Evolutionary conservation across 1,140 invertebrate species (phyloP), one percentile per base, ranked within the genome.

Genomic region (Drosophila sp.): DNA sequence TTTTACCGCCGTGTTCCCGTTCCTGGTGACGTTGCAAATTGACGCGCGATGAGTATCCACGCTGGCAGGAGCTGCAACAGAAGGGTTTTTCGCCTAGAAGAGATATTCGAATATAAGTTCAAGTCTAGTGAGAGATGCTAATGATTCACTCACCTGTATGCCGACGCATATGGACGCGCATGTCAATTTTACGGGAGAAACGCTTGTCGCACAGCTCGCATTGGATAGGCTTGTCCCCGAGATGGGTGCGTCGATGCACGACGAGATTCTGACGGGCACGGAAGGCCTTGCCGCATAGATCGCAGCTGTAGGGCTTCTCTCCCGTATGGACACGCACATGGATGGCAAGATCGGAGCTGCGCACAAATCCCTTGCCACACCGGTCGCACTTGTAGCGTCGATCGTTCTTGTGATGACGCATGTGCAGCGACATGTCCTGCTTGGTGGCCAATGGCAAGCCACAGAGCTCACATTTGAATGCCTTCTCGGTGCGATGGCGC

Each of bases 371-470:
- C 59, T 93, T 93, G 14, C 93, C 92, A 67, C 94, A 94, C 40
- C 94, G 92, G 2, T 92, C 92, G 76, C 94, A 94, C n/a, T 93
- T 86, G 92, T 94, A 92, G 2, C 96, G 96, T 56, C 96, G 95
- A 84, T 96, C 96, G 4, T 95, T 95, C 11, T 95, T 96, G 89
- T 97, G 96, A 80, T 94, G 93, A 7, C 93, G 83, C 79, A 84
- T 78, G 18, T 91, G 90, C 27, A 91, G 63, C 2, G 84, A 45
- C 13, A 90, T 41, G 62, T 91, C 90, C 71, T 91, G 90, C 41
- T 87, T 89, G 32, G 90, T 91, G 29, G 87, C 76, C 34, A 90
- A 45, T 0, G 83, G 83, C 56, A 91, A 46, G 0, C 61, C 57
- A 40, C 90, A 91, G 0, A 89, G 66, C 14, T 91, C 87, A 43